These are phyloP conservation scores for Pasiphila rectangulata DNA, from an alignment of 2,888 invertebrate species.

Conservation along the genomic window DNA sequence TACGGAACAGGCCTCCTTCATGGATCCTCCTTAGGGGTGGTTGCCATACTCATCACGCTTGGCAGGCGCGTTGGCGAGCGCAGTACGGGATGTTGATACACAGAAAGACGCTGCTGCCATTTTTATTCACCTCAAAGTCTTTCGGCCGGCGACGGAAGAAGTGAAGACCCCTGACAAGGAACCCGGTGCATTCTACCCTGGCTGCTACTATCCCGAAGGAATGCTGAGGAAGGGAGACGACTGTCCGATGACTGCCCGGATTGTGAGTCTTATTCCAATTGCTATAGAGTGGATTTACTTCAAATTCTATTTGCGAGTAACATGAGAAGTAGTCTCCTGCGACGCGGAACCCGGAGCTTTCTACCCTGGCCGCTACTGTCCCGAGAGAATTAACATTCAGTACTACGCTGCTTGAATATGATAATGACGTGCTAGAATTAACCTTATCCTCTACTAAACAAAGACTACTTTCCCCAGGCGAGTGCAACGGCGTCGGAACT, in stretches of 20 bases:
- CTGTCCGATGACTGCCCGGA: slow-evolving; percentile 27
- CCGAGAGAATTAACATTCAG: slow-evolving; percentile 3
- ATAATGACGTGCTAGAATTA: background rate
- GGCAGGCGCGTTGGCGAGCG: too few relatives aligned
- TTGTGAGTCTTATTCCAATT: background rate
- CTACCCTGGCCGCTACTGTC: slow-evolving; percentile 81
- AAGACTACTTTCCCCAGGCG: slow-evolving; percentile 56
- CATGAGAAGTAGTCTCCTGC: too few relatives aligned
- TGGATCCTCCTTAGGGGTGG: too few relatives aligned
- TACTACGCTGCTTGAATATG: background rate
- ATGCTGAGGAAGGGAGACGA: background rate
- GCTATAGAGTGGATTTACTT: too few relatives aligned
- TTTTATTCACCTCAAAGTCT: too few relatives aligned
- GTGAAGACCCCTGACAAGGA: slow-evolving; percentile 40
- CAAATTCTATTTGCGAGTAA: too few relatives aligned
- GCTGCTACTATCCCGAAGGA: slow-evolving; percentile 1
- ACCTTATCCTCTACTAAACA: background rate
- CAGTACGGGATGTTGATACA: too few relatives aligned
- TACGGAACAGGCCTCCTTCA: too few relatives aligned
- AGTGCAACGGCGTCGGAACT: slow-evolving; percentile 88
- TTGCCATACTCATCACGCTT: too few relatives aligned
- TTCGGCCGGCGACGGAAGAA: slow-evolving; percentile 59
- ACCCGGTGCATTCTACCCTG: too few relatives aligned
- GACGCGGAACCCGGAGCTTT: slow-evolving; percentile 86
- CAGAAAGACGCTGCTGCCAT: too few relatives aligned